phyloP scores from a whole-genome alignment of 2,888 invertebrate genomes.

The Acanthosepion lycidas region DNA sequence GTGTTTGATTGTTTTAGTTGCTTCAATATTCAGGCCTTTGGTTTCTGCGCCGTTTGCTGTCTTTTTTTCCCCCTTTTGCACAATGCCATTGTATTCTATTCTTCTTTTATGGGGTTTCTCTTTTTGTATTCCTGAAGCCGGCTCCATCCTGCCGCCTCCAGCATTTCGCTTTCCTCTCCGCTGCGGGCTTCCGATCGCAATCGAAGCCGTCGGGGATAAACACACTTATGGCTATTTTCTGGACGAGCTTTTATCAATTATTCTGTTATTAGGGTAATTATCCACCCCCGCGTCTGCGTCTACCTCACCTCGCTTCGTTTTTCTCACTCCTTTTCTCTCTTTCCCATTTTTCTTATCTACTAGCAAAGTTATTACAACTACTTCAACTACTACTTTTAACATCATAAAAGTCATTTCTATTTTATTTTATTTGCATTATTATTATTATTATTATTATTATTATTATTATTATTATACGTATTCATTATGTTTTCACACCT shows the following conservation, averaged over 20 bases:
- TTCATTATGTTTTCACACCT: too few species aligned
- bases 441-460: neutral
- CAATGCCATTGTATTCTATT: neutral
- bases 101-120: neutral
- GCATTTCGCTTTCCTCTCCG: neutral
- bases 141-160: too few species aligned
- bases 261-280: neutral
- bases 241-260: conserved; percentile 4
- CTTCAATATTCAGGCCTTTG: neutral
- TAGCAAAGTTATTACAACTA: neutral
- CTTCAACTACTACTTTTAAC: neutral
- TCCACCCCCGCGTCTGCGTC: neutral
- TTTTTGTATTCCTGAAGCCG: too few species aligned
- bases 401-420: neutral
- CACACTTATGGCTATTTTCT: conserved; percentile 11
- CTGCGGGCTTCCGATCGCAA: neutral
- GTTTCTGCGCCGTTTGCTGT: neutral
- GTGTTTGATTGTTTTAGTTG: neutral
- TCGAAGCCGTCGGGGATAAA: conserved; percentile 33
- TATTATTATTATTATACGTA: too few species aligned
- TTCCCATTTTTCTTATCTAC: neutral
- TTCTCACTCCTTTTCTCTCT: neutral
- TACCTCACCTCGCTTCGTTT: neutral
- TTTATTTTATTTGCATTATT: too few species aligned
- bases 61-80: neutral